Evolutionary conservation across 92 coral and sea anemone species (phyloP).

Genomic region (Actinostola sp.): DNA sequence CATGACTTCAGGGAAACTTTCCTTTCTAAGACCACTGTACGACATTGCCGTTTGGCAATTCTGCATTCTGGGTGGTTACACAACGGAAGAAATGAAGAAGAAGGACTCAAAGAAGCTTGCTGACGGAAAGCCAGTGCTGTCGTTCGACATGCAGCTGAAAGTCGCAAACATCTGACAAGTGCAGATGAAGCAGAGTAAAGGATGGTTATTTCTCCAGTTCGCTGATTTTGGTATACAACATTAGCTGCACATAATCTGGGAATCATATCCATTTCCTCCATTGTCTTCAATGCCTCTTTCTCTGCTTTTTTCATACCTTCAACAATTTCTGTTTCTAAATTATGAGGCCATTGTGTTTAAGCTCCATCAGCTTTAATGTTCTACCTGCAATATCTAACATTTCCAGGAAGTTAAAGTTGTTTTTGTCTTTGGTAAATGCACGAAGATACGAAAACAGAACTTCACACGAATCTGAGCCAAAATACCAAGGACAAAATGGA

Average conservation of each 20-base stretch:
- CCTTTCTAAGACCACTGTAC: not conserved
- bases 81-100: not conserved
- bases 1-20: not conserved
- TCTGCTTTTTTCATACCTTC: constrained; percentile 26
- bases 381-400: constrained; percentile 19
- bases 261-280: constrained; percentile 38
- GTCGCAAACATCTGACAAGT: constrained; percentile 24
- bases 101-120: not conserved
- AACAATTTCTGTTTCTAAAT: no score
- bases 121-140: constrained; percentile 6
- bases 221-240: no score
- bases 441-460: constrained; percentile 19
- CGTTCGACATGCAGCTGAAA: constrained; percentile 15
- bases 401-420: constrained; percentile 18
- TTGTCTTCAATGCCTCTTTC: constrained; percentile 36
- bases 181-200: no score
- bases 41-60: constrained; percentile 8
- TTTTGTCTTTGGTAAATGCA: constrained; percentile 16
- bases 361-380: not conserved
- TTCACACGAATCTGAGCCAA: constrained; percentile 30
- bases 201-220: no score
- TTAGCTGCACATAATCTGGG: constrained; percentile 22
- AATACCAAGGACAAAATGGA: constrained; percentile 5
- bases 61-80: not conserved
- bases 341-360: no score